Evolutionary conservation across 2,113 vertebrate genomes (phyloP), one percentile per base, ranked within the genome.

Genomic region (Xiphophorus hellerii): DNA sequence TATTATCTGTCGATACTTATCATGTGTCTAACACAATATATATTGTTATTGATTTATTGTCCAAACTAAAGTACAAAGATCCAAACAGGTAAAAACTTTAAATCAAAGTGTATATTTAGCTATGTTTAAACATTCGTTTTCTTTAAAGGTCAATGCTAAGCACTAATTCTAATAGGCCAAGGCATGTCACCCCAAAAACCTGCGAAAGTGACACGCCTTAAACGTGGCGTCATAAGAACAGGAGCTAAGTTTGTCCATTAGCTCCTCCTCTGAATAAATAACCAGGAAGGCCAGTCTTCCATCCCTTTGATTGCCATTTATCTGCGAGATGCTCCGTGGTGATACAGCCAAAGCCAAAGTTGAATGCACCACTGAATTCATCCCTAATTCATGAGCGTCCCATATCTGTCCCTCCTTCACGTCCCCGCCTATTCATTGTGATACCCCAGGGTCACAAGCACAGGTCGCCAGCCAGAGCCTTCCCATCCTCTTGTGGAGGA

Each of bases 341-440:
- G 88, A 91, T 90, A 91, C 83, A 88, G 70, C 74, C 77, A 84
- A 62, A 77, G 85, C 84, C 84, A 88, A 89, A 87, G 88, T 90
- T 89, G 88, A 90, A 84, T 60, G 83, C 87, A 84, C 86, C 2
- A 61, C 83, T 90, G 88, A 90, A 92, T 77, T 89, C 87, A 90
- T 94, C 85, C 86, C 69, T 89, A 91, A 92, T 93, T 92, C 92
- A 90, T 93, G 89, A 93, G 90, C 85, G 80, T 83, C 81, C 66
- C 69, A n/a, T 91, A 88, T 89, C 88, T 81, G 78, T 77, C 78
- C 82, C 83, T 76, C 77, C 82, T 79, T 68, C 31, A 31, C 44
- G 66, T 73, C 67, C 83, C 61, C 66, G 82, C 74, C 76, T 60
- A 81, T 90, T 86, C 74, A 83, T 85, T 82, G 76, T 76, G 73